A percentile compares a stretch with the other conserved stretches of the same genome.
These are phyloP conservation scores for Psophia crepitans DNA, from an alignment of 2,113 vertebrate genomes.

Conservation along the genomic window DNA sequence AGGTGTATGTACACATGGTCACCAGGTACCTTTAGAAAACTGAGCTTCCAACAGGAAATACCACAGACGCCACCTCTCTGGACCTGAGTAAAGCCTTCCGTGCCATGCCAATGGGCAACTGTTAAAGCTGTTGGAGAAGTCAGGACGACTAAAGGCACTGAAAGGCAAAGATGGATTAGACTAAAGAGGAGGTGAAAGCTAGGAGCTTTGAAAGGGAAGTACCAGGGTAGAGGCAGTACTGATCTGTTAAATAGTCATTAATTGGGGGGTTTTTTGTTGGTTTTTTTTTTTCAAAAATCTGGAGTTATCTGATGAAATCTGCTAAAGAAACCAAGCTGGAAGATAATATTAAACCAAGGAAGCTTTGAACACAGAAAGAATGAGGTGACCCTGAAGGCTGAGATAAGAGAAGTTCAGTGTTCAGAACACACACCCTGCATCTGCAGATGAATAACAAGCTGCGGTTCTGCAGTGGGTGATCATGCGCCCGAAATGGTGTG, in stretches of 20 bases:
- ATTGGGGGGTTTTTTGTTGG: no score
- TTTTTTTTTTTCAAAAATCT: background rate
- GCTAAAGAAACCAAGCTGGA: background rate
- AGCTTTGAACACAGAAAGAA: background rate
- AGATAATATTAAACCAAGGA: background rate
- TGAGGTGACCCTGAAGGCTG: background rate
- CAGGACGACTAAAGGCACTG: background rate
- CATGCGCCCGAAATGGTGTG: accelerated
- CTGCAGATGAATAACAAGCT: background rate
- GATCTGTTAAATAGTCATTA: background rate
- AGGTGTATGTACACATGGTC: background rate
- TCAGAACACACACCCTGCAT: background rate
- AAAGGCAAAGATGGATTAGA: background rate
- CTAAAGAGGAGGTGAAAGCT: background rate
- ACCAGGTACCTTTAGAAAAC: background rate
- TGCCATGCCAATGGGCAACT: background rate
- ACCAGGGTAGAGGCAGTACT: background rate
- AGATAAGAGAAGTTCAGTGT: background rate
- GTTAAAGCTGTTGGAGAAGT: background rate
- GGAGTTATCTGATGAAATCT: background rate
- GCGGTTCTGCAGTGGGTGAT: background rate
- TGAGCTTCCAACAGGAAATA: background rate
- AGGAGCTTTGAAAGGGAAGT: background rate
- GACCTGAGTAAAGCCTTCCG: background rate
- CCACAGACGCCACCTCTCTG: background rate